Conservation (phyloP, 2,888 invertebrate species). For the Apodemia mormo region DNA sequence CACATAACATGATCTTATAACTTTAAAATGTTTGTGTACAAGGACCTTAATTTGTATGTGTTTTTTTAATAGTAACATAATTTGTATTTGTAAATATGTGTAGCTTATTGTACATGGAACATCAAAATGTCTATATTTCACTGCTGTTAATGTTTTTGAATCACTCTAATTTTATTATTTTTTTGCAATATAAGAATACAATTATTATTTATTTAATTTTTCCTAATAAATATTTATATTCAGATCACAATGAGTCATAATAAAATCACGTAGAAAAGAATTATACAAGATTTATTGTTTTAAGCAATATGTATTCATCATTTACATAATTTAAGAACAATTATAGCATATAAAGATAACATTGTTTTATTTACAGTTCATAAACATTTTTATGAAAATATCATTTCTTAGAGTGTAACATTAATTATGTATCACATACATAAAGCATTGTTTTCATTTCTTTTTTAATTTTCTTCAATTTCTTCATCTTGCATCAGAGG, state of each 20-base stretch:
- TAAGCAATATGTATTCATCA: neutral
- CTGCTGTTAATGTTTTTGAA: too few species aligned
- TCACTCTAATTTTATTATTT: too few species aligned
- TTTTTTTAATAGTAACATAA: too few species aligned
- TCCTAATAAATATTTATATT: neutral
- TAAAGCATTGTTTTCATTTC: neutral
- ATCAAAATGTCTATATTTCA: too few species aligned
- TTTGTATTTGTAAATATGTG: too few species aligned
- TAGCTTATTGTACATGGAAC: too few species aligned
- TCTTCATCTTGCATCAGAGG: constrained; percentile 33
- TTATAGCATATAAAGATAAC: neutral
- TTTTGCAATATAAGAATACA: neutral
- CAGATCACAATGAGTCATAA: neutral
- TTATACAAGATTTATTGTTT: neutral
- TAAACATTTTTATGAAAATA: neutral
- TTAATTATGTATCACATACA: neutral
- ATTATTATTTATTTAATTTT: neutral
- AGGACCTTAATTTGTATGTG: too few species aligned
- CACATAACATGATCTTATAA: too few species aligned
- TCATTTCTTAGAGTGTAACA: neutral
- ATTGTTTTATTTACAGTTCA: neutral
- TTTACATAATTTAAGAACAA: constrained; percentile 9
- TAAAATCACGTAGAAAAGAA: neutral
- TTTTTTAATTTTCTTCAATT: constrained; percentile 23
- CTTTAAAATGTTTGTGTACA: too few species aligned